These are phyloP conservation scores for Acanthopleura granulata DNA, from an alignment of 2,888 invertebrate genomes.

Conservation along the genomic window DNA sequence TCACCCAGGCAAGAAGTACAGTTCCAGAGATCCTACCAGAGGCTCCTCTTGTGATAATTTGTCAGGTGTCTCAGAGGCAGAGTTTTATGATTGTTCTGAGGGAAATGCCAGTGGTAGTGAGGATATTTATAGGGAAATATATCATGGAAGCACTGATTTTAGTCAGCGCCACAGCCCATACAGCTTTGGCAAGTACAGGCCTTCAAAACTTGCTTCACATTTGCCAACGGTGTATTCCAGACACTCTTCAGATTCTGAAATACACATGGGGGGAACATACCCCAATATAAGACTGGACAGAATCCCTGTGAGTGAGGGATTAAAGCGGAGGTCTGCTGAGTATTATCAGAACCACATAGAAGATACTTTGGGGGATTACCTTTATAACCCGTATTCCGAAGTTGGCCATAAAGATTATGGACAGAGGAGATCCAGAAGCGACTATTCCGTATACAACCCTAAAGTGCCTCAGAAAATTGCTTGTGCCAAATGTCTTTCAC, in stretches of 20 bases:
- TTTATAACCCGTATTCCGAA: neutral
- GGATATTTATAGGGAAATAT: neutral
- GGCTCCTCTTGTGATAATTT: neutral
- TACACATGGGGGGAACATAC: neutral
- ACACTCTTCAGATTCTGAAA: constrained; percentile 3
- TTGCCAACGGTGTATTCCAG: constrained; percentile 1
- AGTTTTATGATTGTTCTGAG: neutral
- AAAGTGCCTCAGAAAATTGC: too few species aligned
- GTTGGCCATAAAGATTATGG: neutral
- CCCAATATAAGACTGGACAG: constrained; percentile 4
- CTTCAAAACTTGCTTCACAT: neutral
- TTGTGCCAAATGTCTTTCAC: too few species aligned
- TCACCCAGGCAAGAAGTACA: neutral
- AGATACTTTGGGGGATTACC: neutral
- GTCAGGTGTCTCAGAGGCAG: neutral
- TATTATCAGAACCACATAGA: neutral
- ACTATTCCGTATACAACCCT: neutral
- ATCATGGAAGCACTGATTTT: neutral
- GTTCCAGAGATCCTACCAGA: too few species aligned
- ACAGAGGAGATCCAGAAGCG: neutral
- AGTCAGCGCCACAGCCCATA: neutral
- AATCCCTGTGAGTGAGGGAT: neutral
- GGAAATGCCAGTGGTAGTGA: neutral
- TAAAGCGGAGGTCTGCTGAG: constrained; percentile 1
- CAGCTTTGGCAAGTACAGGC: neutral